A percentile compares a stretch with the other conserved stretches of the same genome.
Evolutionary conservation across 2,797 vertebrate genomes (phyloP).

Genomic region (Sebastes vulpes): DNA sequence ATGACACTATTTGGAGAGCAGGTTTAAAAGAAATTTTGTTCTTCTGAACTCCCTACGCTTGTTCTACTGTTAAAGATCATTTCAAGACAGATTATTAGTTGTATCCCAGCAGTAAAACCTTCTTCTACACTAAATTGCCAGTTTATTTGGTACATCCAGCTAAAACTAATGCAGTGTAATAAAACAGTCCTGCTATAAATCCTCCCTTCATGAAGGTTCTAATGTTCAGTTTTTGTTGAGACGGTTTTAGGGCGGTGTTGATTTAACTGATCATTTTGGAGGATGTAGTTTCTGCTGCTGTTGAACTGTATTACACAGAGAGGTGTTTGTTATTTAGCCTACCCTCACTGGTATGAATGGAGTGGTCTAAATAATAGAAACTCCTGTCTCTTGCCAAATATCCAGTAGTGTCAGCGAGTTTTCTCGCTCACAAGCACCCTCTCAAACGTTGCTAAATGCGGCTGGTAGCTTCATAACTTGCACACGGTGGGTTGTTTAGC

Average conservation of each 20-base stretch:
- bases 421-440: too few species aligned
- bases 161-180: not conserved
- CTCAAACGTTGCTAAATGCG: too few species aligned
- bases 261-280: not conserved
- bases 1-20: not conserved
- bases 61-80: not conserved
- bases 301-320: not conserved
- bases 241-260: not conserved
- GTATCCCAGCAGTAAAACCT: not conserved
- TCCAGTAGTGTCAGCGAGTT: too few species aligned
- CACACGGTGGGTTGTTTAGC: not conserved
- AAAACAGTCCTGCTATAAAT: not conserved
- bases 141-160: not conserved
- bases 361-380: not conserved
- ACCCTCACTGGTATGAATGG: not conserved
- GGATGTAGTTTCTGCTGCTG: not conserved
- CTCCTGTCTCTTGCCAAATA: too few species aligned
- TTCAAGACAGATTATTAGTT: not conserved
- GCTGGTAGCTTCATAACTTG: too few species aligned
- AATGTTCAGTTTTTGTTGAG: not conserved
- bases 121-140: not conserved
- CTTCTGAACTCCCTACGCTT: not conserved
- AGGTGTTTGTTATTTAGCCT: not conserved
- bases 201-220: not conserved
- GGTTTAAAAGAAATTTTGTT: not conserved